Percentiles rank a stretch among this genome's conserved stretches.
phyloP scores from a whole-genome alignment of 2,888 invertebrate species.

The Cabera pusaria region DNA sequence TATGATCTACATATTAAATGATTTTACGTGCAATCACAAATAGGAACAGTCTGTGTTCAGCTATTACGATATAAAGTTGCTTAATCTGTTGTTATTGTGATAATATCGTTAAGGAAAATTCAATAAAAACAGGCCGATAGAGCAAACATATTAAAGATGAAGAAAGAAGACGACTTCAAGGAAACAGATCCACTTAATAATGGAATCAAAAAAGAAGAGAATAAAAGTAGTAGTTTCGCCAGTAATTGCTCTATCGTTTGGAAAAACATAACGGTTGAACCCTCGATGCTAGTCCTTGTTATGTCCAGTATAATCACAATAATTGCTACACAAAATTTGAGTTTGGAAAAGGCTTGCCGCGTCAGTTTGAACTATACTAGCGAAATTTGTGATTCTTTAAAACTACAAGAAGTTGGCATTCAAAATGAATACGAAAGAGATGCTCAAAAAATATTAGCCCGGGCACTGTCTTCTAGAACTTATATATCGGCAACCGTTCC shows the following conservation, averaged over 20 bases:
- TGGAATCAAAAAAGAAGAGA: constrained; percentile 19
- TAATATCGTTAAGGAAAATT: no score
- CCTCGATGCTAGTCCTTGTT: constrained; percentile 53
- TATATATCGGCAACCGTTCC: constrained; percentile 91
- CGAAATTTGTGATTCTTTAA: constrained; percentile 88
- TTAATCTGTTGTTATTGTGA: no score
- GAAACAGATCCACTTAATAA: constrained; percentile 34
- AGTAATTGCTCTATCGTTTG: constrained; percentile 38
- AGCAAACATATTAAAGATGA: constrained; percentile 17
- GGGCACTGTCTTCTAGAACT: constrained; percentile 90
- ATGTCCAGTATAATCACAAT: constrained; percentile 73
- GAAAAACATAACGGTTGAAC: constrained; percentile 61
- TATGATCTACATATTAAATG: constrained; percentile 10
- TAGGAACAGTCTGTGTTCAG: constrained; percentile 18
- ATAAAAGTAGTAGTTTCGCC: constrained; percentile 39
- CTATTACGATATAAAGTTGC: constrained; percentile 18
- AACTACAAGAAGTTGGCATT: constrained; percentile 84
- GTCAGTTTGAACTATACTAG: constrained; percentile 89
- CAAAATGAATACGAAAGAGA: constrained; percentile 78
- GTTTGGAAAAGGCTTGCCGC: constrained; percentile 92
- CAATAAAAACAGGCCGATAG: no score
- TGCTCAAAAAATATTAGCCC: constrained; percentile 87
- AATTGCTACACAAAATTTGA: constrained; percentile 90
- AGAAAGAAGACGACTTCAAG: constrained; percentile 16
- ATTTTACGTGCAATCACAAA: constrained; percentile 7